A percentile compares a stretch with the other conserved stretches of the same genome.
Evolutionary conservation across 2,113 vertebrate species (phyloP).

Genomic region (Nannobrachium achirus): DNA sequence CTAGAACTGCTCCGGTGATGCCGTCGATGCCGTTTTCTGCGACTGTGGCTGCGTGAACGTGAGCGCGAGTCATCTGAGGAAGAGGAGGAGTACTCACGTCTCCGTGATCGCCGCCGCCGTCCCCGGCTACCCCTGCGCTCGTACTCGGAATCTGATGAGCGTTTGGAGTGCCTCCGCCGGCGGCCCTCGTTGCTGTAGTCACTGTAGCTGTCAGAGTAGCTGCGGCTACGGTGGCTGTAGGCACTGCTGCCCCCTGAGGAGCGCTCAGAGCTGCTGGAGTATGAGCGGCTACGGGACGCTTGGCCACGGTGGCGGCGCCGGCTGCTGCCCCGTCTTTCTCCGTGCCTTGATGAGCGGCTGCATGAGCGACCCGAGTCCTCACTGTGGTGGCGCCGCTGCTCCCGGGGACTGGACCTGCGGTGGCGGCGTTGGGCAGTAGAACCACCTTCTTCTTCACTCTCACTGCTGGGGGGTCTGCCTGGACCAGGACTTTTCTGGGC

Average conservation of each 20-base stretch:
- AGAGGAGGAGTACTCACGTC: conserved; percentile 86
- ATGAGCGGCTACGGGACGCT: conserved; percentile 84
- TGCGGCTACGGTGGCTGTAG: conserved; percentile 87
- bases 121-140: conserved; percentile 82
- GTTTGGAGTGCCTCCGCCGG: conserved; percentile 80
- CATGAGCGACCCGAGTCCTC: conserved; percentile 88
- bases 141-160: conserved; percentile 93
- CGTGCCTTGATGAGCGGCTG: conserved; percentile 86
- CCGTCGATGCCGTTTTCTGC: conserved; percentile 84
- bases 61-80: conserved; percentile 86
- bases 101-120: conserved; percentile 81
- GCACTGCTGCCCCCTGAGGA: conserved; percentile 89
- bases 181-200: conserved; percentile 86
- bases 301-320: conserved; percentile 78
- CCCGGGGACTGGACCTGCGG: conserved; percentile 83
- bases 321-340: conserved; percentile 78
- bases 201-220: conserved; percentile 95
- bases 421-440: conserved; percentile 79
- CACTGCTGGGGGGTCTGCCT: conserved; percentile 83
- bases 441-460: conserved; percentile 89
- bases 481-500: conserved; percentile 76
- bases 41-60: conserved; percentile 84
- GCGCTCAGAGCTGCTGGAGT: conserved; percentile 90
- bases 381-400: conserved; percentile 85
- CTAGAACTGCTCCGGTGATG: conserved; percentile 85